Evolutionary conservation across 2,113 vertebrate species (phyloP).

Genomic region (Callipepla squamata): DNA sequence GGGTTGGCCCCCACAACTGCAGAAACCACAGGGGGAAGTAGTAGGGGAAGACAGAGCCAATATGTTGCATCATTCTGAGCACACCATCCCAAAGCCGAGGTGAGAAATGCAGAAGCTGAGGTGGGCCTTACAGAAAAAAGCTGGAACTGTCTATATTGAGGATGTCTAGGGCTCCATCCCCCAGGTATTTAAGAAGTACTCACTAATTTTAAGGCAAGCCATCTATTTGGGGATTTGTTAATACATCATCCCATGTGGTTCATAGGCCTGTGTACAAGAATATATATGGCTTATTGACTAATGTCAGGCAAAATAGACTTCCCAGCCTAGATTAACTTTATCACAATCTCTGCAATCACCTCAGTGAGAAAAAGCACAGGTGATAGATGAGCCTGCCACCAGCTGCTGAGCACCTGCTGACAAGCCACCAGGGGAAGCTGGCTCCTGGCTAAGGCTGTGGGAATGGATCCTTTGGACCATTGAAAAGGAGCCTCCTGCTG

Average conservation of each 20-base stretch:
- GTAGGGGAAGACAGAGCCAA: background rate
- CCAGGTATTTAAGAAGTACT: background rate
- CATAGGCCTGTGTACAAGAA: background rate
- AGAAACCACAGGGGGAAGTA: background rate
- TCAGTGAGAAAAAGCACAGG: constrained; percentile 7
- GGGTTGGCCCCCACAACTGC: background rate
- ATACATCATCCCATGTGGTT: background rate
- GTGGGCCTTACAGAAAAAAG: background rate
- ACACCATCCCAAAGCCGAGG: background rate
- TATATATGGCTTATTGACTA: constrained; percentile 32
- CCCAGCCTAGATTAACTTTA: constrained; percentile 38
- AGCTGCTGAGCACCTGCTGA: background rate
- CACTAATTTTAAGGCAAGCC: background rate
- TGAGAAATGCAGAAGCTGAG: background rate
- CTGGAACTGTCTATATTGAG: background rate
- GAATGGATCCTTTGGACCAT: background rate
- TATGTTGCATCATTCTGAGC: background rate
- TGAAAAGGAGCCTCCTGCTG: fast-evolving
- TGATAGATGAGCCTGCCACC: constrained; percentile 37
- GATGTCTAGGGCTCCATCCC: background rate
- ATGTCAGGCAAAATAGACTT: constrained; percentile 44
- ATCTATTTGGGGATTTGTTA: constrained; percentile 30
- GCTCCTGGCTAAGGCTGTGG: background rate
- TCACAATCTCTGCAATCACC: constrained; percentile 47
- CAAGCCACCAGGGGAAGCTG: background rate